Conservation (phyloP, 2,797 vertebrate species). For the Synaphobranchus kaupii region DNA sequence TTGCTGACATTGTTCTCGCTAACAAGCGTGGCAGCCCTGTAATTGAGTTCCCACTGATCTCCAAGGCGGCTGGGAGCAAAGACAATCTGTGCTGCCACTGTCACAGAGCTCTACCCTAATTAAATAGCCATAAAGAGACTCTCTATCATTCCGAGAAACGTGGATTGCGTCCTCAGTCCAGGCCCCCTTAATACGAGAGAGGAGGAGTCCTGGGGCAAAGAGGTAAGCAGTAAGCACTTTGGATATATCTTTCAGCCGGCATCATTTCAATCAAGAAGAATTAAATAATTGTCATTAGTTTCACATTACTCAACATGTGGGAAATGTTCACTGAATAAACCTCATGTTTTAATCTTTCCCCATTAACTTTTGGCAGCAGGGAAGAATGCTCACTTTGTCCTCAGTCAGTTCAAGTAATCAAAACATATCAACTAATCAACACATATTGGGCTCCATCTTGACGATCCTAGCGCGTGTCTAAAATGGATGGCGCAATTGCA, state of each 20-base stretch:
- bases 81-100: conserved; percentile 59
- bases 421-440: not conserved
- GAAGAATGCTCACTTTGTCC: conserved; percentile 26
- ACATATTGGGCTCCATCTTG: too few species aligned
- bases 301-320: conserved; percentile 37
- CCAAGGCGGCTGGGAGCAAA: conserved; percentile 58
- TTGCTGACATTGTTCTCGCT: conserved; percentile 60
- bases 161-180: conserved; percentile 56
- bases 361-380: conserved; percentile 10
- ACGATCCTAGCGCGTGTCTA: too few species aligned
- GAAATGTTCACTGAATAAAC: conserved; percentile 41
- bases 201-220: conserved; percentile 38
- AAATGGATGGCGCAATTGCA: too few species aligned
- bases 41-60: conserved; percentile 71
- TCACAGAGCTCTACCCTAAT: conserved; percentile 66
- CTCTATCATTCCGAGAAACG: conserved; percentile 55
- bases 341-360: conserved; percentile 43
- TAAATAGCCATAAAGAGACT: conserved; percentile 63
- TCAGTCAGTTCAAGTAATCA: conserved; percentile 3
- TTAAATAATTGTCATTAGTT: conserved; percentile 34
- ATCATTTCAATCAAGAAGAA: conserved; percentile 31
- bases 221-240: conserved; percentile 6
- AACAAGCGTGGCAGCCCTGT: conserved; percentile 63
- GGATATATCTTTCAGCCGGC: conserved; percentile 29
- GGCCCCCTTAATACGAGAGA: conserved; percentile 46